Percentiles rank a stretch among this genome's conserved stretches.
phyloP scores from a whole-genome alignment of 53 echinoderm and acorn worm genomes.

The Antedon mediterranea region DNA sequence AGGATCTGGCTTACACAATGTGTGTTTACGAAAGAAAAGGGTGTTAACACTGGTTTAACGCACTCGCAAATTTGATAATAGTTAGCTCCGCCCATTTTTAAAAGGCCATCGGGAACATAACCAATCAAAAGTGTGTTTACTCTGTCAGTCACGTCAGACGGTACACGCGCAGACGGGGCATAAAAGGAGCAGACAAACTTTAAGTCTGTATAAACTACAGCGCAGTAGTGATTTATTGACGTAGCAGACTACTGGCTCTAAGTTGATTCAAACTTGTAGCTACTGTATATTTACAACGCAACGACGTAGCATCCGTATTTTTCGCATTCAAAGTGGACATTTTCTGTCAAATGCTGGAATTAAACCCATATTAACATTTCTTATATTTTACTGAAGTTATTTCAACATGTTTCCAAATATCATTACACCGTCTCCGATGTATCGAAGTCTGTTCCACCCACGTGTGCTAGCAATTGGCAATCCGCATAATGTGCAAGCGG shows the following conservation, averaged over 20 bases:
- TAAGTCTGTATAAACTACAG: neutral
- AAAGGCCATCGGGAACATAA: neutral
- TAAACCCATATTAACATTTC: neutral
- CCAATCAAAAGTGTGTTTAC: neutral
- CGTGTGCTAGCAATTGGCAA: conserved; percentile 3
- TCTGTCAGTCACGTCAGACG: neutral
- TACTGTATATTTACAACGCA: neutral
- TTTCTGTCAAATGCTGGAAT: neutral
- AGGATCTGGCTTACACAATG: neutral
- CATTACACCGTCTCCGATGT: conserved; percentile 47
- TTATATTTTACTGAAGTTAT: neutral
- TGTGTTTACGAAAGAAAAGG: neutral
- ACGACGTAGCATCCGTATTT: neutral
- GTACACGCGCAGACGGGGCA: too few relatives aligned
- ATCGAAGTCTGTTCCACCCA: conserved; percentile 46
- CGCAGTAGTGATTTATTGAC: neutral
- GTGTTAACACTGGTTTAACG: neutral
- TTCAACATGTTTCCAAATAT: conserved; percentile 22
- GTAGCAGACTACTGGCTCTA: neutral
- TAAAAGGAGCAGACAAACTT: neutral
- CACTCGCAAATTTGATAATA: neutral
- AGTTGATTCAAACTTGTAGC: neutral
- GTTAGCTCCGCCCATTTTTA: neutral
- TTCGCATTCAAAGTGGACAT: too few relatives aligned
- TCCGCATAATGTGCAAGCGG: neutral